Evolutionary conservation across 2,888 invertebrate species (phyloP), one percentile per base, ranked within the genome.

Genomic region (Epirrita christyi): DNA sequence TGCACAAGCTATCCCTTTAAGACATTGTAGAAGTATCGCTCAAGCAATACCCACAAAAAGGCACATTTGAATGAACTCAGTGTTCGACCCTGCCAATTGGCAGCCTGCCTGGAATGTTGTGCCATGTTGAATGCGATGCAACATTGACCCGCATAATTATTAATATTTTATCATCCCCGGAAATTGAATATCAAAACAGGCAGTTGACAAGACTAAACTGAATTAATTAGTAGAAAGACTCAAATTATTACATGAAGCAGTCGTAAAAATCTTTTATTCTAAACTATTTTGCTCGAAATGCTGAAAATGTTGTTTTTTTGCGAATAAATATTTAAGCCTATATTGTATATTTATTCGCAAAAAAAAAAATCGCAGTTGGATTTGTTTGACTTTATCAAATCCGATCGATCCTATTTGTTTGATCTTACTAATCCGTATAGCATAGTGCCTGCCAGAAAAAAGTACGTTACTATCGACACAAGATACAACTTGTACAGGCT

Each of bases 401-500:
- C n/a, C n/a, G n/a, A n/a, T n/a, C n/a, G n/a, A n/a, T n/a, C n/a
- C n/a, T n/a, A n/a, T n/a, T n/a, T n/a, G n/a, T n/a, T n/a, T n/a
- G n/a, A n/a, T n/a, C n/a, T n/a, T n/a, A n/a, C n/a, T n/a, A n/a
- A n/a, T n/a, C n/a, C n/a, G n/a, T n/a, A n/a, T n/a, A n/a, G n/a
- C n/a, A n/a, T n/a, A n/a, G n/a, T n/a, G n/a, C n/a, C n/a, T n/a
- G n/a, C n/a, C n/a, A 7, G 45, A 40, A 49, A 40, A 56, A 52
- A 53, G 45, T 40, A 32, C 41, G 29, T 11, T 32, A 40, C 36
- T 36, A 48, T 44, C 34, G 55, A 40, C 29, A 46, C 14, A 41
- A 40, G 52, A 43, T 62, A 15, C 47, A 50, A 59, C 62, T 59
- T 45, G 59, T 56, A 56, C 50, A 40, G 36, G 48, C 55, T 59